phyloP scores from a whole-genome alignment of 2,888 invertebrate genomes.

The Trachelus troglodyta region DNA sequence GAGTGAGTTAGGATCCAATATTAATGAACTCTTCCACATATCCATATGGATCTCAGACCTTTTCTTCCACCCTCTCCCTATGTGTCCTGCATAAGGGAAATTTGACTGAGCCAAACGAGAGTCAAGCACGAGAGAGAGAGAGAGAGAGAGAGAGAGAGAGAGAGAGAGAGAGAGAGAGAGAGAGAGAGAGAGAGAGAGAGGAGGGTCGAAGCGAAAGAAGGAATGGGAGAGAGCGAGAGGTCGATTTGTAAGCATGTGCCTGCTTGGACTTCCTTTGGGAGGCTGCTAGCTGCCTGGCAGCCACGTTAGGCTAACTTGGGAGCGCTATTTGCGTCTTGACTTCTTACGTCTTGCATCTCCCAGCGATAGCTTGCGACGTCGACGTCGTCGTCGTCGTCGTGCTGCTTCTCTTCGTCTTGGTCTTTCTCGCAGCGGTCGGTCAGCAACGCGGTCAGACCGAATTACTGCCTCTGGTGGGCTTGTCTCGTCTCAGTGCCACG shows the following conservation, averaged over 20 bases:
- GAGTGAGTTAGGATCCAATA: not conserved
- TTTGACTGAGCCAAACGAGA: slow-evolving; percentile 16
- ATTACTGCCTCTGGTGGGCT: slow-evolving; percentile 31
- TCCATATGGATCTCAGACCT: not conserved
- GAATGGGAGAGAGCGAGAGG: slow-evolving; percentile 33
- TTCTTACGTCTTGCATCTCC: slow-evolving; percentile 54
- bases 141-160: slow-evolving; percentile 20
- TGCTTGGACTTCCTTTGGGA: slow-evolving; percentile 35
- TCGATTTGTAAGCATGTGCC: slow-evolving; percentile 47
- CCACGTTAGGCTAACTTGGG: slow-evolving; percentile 65
- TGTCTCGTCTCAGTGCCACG: not conserved
- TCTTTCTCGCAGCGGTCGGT: slow-evolving; percentile 44
- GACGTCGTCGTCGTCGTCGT: slow-evolving; percentile 19
- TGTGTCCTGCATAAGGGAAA: slow-evolving; percentile 25
- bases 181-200: slow-evolving; percentile 15
- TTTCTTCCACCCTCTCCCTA: slow-evolving; percentile 7
- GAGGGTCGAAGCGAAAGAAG: slow-evolving; percentile 4
- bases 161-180: slow-evolving; percentile 14
- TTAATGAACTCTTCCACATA: not conserved
- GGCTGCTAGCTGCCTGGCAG: slow-evolving; percentile 35
- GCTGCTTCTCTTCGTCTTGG: slow-evolving; percentile 23
- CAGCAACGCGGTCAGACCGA: slow-evolving; percentile 49
- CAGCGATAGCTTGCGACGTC: slow-evolving; percentile 18
- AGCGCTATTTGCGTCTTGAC: slow-evolving; percentile 65
- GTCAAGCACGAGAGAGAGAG: not conserved